Conservation (phyloP, 2,888 invertebrate species). For the Cosmia pyralina region DNA sequence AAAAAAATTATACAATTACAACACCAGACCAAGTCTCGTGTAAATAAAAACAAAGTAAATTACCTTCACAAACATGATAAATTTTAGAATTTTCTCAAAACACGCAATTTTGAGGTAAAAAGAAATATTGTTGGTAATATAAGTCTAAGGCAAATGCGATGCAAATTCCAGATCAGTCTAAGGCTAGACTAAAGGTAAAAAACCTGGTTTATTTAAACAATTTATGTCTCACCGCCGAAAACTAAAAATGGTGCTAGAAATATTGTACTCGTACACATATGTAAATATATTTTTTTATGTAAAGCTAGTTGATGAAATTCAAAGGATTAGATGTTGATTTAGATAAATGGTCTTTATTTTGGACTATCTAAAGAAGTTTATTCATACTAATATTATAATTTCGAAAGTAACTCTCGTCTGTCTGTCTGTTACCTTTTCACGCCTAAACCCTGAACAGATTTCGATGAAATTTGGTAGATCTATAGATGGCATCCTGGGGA, state of each 20-base stretch:
- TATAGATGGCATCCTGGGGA: too few relatives aligned
- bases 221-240: conserved; percentile 18
- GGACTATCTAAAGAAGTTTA: background rate
- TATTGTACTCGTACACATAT: conserved; percentile 1
- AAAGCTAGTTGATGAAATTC: background rate
- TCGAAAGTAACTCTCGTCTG: too few relatives aligned
- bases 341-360: conserved; percentile 1
- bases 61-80: conserved; percentile 5
- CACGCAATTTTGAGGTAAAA: background rate
- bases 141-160: conserved; percentile 30
- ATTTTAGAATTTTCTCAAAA: conserved; percentile 7
- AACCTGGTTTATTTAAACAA: conserved; percentile 22
- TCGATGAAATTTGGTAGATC: too few relatives aligned
- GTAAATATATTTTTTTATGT: too few relatives aligned
- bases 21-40: background rate
- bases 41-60: conserved; percentile 16
- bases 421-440: too few relatives aligned
- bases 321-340: background rate
- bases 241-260: conserved; percentile 13
- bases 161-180: conserved; percentile 46
- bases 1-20: background rate
- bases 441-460: too few relatives aligned
- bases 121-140: conserved; percentile 11
- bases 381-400: too few relatives aligned
- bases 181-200: conserved; percentile 23